Percentiles rank a stretch among this genome's conserved stretches.
Conservation (phyloP, 2,113 vertebrate genomes). For the Mellivora capensis region DNA sequence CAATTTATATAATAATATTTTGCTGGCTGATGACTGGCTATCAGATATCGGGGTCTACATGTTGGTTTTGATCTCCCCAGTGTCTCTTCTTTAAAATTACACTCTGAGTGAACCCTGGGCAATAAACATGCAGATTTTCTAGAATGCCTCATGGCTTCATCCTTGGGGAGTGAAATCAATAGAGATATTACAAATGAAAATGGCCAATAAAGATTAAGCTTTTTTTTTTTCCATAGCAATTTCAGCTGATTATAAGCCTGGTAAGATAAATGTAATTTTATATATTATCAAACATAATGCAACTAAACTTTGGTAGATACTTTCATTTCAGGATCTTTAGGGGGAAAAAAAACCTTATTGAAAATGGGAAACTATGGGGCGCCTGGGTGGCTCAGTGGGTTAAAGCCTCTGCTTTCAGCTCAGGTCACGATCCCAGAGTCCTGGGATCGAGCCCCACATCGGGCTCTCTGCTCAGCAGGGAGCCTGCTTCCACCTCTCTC, state of each 20-base stretch:
- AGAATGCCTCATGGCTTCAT: not conserved
- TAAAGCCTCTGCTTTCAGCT: too few species aligned
- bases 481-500: too few species aligned
- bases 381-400: too few species aligned
- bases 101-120: not conserved
- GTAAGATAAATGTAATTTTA: conserved; percentile 1
- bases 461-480: too few species aligned
- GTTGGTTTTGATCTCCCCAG: not conserved
- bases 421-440: too few species aligned
- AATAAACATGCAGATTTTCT: not conserved
- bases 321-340: not conserved
- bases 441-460: too few species aligned
- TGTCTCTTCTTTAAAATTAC: not conserved
- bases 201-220: not conserved
- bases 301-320: not conserved
- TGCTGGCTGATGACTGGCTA: not conserved
- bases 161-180: not conserved
- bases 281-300: not conserved
- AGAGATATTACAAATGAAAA: not conserved
- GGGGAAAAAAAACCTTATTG: not conserved
- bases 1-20: not conserved
- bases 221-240: not conserved
- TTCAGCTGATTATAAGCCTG: not conserved
- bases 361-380: not conserved
- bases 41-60: not conserved